A percentile compares a stretch with the other conserved stretches of the same genome.
Evolutionary conservation across 2,888 invertebrate genomes (phyloP).

Genomic region (Priocnemis perturbator): DNA sequence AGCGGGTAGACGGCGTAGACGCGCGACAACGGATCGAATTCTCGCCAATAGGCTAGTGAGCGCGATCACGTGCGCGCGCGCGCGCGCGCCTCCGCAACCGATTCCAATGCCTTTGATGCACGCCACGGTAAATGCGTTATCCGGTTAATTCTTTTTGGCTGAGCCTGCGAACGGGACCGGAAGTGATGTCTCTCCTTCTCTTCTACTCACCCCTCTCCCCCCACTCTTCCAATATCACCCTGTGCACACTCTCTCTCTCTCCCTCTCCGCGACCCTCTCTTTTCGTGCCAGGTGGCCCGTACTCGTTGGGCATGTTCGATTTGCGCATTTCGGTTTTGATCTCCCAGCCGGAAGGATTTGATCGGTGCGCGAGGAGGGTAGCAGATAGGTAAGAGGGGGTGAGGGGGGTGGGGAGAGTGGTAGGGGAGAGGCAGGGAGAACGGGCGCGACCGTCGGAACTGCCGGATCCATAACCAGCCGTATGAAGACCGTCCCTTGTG

Average conservation of each 20-base stretch:
- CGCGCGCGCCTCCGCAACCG: too few species aligned
- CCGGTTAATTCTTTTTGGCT: conserved; percentile 60
- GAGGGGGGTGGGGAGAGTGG: too few species aligned
- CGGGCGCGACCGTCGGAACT: conserved; percentile 21
- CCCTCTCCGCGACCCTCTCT: conserved; percentile 14
- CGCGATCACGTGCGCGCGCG: too few species aligned
- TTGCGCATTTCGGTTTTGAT: conserved; percentile 56
- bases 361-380: not conserved
- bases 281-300: conserved; percentile 55
- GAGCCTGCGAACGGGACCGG: conserved; percentile 54
- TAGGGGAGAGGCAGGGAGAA: not conserved
- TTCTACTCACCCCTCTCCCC: too few species aligned
- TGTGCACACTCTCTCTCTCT: too few species aligned
- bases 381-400: too few species aligned
- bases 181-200: conserved; percentile 51
- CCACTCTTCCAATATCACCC: too few species aligned
- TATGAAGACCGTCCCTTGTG: conserved; percentile 29
- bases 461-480: conserved; percentile 42
- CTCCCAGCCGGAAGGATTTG: conserved; percentile 52
- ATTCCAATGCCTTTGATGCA: conserved; percentile 41
- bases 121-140: conserved; percentile 42
- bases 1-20: too few species aligned
- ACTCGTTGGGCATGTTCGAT: conserved; percentile 43
- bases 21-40: too few species aligned
- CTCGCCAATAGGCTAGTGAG: too few species aligned